A percentile compares a stretch with the other conserved stretches of the same genome.
Conservation (phyloP, 2,797 vertebrate species). For the Cichlasoma orientale region DNA sequence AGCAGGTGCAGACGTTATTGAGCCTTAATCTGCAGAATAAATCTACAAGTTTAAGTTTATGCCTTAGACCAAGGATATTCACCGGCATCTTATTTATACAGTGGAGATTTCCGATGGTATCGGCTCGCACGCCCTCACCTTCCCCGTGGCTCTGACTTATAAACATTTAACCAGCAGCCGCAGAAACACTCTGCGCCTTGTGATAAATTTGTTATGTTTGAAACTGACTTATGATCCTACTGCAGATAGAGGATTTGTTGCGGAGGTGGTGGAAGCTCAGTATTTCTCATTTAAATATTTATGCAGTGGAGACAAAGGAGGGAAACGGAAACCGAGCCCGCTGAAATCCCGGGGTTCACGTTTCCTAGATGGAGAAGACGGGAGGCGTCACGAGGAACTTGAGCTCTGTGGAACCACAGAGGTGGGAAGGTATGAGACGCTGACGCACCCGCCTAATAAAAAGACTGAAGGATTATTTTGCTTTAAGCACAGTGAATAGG, state of each 20-base stretch:
- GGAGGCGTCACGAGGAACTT: constrained; percentile 2
- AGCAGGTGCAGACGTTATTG: fast-evolving
- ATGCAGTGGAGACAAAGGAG: constrained; percentile 43
- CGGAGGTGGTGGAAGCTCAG: constrained; percentile 22
- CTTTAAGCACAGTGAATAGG: background rate
- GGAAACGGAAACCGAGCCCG: constrained; percentile 48
- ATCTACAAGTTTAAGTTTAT: background rate
- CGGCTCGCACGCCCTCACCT: constrained; percentile 7
- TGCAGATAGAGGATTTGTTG: constrained; percentile 26
- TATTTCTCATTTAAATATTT: constrained; percentile 63
- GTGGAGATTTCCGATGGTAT: background rate
- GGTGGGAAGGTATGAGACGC: background rate
- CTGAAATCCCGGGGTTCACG: constrained; percentile 47
- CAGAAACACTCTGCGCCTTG: background rate
- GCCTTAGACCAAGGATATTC: background rate
- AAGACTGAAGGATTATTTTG: background rate
- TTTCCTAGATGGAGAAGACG: constrained; percentile 33
- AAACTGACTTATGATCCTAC: constrained; percentile 37
- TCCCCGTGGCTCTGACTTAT: constrained; percentile 23
- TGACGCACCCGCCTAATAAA: background rate
- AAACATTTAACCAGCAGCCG: constrained; percentile 31
- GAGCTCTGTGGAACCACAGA: background rate
- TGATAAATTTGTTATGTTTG: constrained; percentile 37
- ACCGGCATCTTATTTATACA: background rate
- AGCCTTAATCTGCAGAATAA: background rate